These are phyloP conservation scores for Cephus nigrinus DNA, from an alignment of 2,888 invertebrate genomes.

Conservation along the genomic window DNA sequence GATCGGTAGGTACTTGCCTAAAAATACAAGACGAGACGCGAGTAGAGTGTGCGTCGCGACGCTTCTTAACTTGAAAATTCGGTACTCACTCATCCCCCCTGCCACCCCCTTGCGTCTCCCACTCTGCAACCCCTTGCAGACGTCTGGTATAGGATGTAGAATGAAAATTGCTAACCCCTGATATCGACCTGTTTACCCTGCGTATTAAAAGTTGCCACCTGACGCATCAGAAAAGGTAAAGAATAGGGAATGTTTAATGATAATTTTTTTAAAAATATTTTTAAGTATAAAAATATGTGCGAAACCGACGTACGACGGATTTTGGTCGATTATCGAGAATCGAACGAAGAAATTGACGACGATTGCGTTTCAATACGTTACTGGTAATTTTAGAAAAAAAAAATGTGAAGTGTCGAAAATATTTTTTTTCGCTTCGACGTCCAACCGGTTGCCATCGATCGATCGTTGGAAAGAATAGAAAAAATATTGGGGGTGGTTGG, in stretches of 20 bases:
- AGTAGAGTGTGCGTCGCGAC: background rate
- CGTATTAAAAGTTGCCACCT: background rate
- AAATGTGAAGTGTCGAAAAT: no score
- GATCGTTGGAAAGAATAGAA: background rate
- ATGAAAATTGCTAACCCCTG: background rate
- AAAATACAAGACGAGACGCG: background rate
- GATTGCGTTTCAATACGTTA: no score
- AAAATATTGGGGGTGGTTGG: background rate
- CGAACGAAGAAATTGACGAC: no score
- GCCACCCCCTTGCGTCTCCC: no score
- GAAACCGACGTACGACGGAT: background rate
- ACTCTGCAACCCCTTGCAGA: background rate
- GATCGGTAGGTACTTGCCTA: background rate
- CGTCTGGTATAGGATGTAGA: background rate
- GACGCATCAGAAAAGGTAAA: background rate
- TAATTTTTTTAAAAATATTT: background rate
- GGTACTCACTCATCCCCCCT: background rate
- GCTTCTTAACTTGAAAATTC: background rate
- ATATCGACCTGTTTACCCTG: background rate
- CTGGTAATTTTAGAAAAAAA: no score
- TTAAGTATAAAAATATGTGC: background rate
- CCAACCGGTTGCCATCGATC: background rate
- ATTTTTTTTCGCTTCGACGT: no score
- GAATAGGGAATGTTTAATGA: no score
- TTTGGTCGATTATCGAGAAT: no score